These are phyloP conservation scores for Forbesichthys papilliferus DNA, from an alignment of 2,113 vertebrate genomes.

Conservation along the genomic window DNA sequence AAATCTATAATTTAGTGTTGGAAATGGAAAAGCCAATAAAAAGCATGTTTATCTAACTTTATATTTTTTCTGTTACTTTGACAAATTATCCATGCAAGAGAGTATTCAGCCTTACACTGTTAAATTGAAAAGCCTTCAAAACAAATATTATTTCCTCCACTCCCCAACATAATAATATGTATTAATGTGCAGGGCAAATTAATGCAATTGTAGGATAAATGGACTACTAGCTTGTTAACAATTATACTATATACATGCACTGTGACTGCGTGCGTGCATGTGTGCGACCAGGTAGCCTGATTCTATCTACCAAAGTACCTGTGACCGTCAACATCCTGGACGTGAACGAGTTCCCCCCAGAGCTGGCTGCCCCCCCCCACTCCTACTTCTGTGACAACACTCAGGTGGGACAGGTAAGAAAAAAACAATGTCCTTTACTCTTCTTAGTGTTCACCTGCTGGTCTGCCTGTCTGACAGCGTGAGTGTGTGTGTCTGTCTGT, in stretches of 20 bases:
- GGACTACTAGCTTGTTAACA: too few relatives aligned
- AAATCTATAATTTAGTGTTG: too few relatives aligned
- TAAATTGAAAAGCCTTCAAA: too few relatives aligned
- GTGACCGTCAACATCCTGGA: conserved; percentile 87
- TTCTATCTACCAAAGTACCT: conserved; percentile 83
- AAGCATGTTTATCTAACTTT: too few relatives aligned
- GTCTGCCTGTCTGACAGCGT: not conserved
- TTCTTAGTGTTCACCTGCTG: not conserved
- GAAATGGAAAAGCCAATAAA: too few relatives aligned
- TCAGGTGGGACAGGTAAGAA: conserved; percentile 85
- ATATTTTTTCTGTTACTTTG: too few relatives aligned
- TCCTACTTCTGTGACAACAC: conserved; percentile 90
- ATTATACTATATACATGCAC: not conserved
- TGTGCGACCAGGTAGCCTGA: conserved; percentile 78
- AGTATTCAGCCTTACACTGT: too few relatives aligned
- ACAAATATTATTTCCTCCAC: too few relatives aligned
- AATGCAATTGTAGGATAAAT: too few relatives aligned
- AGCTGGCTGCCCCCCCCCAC: conserved; percentile 85
- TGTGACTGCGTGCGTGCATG: conserved; percentile 13
- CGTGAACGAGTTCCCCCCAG: conserved; percentile 93
- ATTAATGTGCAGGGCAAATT: too few relatives aligned
- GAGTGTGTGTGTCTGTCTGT: not conserved
- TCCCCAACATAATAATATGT: too few relatives aligned
- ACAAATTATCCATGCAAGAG: too few relatives aligned
- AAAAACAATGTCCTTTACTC: not conserved